Percentiles rank a stretch among this genome's conserved stretches.
These are phyloP conservation scores for Drosophila antonietae DNA, from an alignment of 2,888 invertebrate genomes.

Conservation along the genomic window DNA sequence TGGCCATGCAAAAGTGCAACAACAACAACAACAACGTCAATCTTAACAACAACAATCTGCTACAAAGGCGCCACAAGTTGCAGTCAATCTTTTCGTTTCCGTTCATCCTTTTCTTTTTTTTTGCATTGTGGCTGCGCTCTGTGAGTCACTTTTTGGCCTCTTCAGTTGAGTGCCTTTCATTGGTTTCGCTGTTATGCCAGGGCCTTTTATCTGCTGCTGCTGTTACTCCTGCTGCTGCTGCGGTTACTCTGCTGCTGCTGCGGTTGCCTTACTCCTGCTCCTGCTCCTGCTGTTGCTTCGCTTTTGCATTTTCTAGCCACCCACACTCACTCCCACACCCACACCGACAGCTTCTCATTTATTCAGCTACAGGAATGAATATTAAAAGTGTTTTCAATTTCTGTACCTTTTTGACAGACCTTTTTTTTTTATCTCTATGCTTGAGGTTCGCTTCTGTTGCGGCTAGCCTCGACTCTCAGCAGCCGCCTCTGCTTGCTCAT, in stretches of 20 bases:
- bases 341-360: conserved; percentile 52
- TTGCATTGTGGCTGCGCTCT: conserved; percentile 34
- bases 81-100: conserved; percentile 50
- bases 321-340: conserved; percentile 10
- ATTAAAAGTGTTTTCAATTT: conserved; percentile 75
- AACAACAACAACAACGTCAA: conserved; percentile 30
- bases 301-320: conserved; percentile 17
- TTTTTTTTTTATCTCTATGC: conserved; percentile 20
- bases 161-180: conserved; percentile 67
- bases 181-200: conserved; percentile 60
- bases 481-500: conserved; percentile 44
- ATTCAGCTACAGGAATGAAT: conserved; percentile 72
- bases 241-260: conserved; percentile 22
- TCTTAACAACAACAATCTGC: conserved; percentile 25
- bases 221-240: conserved; percentile 13
- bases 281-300: conserved; percentile 31
- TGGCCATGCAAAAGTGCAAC: conserved; percentile 74
- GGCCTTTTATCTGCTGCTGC: conserved; percentile 55
- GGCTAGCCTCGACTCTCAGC: conserved; percentile 12
- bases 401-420: conserved; percentile 60
- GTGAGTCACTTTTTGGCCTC: conserved; percentile 57
- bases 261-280: conserved; percentile 32
- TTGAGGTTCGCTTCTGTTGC: conserved; percentile 24
- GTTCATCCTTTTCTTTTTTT: conserved; percentile 42
- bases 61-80: conserved; percentile 78